Conservation (phyloP, 2,797 vertebrate genomes). For the Alcedo quadribrachys region DNA sequence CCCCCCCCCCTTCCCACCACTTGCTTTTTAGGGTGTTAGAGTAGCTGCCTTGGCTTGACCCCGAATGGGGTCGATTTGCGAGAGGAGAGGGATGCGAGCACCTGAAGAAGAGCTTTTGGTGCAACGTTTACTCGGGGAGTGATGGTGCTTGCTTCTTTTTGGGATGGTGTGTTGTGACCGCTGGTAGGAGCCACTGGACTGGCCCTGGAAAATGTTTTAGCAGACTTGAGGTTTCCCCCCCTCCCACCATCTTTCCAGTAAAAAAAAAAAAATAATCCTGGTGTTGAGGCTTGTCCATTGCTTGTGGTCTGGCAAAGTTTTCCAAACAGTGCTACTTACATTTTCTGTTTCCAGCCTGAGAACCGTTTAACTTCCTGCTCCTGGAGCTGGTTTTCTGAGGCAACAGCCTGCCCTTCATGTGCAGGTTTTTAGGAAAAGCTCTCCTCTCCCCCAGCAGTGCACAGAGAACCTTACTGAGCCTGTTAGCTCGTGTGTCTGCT, state of each 20-base stretch:
- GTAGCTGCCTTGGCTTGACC: rapidly evolving
- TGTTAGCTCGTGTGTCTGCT: background rate
- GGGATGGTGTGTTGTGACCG: slow-evolving; percentile 3
- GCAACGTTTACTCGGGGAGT: rapidly evolving
- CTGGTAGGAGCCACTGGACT: slow-evolving; percentile 54
- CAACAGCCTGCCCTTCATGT: background rate
- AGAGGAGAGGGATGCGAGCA: rapidly evolving
- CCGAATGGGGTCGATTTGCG: rapidly evolving
- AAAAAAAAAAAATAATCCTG: slow-evolving; percentile 30
- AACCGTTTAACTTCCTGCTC: slow-evolving; percentile 13
- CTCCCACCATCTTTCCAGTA: slow-evolving; percentile 40
- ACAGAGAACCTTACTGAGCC: background rate
- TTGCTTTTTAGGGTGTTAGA: background rate
- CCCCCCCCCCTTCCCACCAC: rapidly evolving
- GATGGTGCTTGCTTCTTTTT: background rate
- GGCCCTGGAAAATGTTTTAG: slow-evolving; percentile 8
- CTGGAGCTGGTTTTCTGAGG: slow-evolving; percentile 4
- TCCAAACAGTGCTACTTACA: slow-evolving; percentile 37
- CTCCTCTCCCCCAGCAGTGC: background rate
- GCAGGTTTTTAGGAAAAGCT: background rate
- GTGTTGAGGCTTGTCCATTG: slow-evolving; percentile 61
- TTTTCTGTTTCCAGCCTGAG: slow-evolving; percentile 36
- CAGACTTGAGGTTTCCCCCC: background rate
- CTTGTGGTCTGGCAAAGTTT: slow-evolving; percentile 59
- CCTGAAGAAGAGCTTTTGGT: rapidly evolving